Base-by-base conservation (phyloP, 2,113 vertebrate species). In the Poeciliopsis retropinna region DNA sequence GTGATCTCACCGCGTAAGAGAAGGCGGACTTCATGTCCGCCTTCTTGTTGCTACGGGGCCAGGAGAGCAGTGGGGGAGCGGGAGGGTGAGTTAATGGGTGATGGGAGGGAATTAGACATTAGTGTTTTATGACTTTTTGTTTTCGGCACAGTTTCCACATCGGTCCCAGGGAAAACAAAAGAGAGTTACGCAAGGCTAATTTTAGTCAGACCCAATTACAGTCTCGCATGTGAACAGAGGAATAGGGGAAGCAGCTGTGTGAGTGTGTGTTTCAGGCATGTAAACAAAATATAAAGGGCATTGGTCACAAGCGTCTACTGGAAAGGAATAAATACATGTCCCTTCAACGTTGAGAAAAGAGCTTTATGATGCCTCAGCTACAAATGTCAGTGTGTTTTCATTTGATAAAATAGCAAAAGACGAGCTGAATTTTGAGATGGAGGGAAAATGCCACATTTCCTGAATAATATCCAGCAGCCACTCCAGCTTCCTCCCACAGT, bases 171-270 rank as follows among this genome's bases (percentile, higher is more conserved):
- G 82, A 86, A 90, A 91, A 90, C 76, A 90, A 88, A 89, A 82
- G 78, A 28, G 30, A 82, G 73, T 92, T 89, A 92, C 75, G 83
- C 86, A 93, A 92, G 6, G 34, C 28, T 78, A 73, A 62, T 76
- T 81, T 91, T 91, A 82, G 81, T 85, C 85, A 90, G 85, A 76
- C 39, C 73, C 80, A 73, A 91, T 86, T 88, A 79, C 68, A 67
- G 72, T 63, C 70, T 73, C 69, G 78, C 73, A 73, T 81, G 81
- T 83, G 72, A 85, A 73, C 79, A 72, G 62, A 60, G 72, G 75
- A 73, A 67, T 67, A 79, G 61, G 28, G 60, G 64, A 27, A 19
- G 41, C 37, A 25, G 25, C 34, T 44, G 17, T 68, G 73, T 72
- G 72, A 70, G 72, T 25, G 22, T 57, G 51, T 57, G 51, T 57